phyloP scores from a whole-genome alignment of 2,888 invertebrate genomes.

The Papilio elwesi region DNA sequence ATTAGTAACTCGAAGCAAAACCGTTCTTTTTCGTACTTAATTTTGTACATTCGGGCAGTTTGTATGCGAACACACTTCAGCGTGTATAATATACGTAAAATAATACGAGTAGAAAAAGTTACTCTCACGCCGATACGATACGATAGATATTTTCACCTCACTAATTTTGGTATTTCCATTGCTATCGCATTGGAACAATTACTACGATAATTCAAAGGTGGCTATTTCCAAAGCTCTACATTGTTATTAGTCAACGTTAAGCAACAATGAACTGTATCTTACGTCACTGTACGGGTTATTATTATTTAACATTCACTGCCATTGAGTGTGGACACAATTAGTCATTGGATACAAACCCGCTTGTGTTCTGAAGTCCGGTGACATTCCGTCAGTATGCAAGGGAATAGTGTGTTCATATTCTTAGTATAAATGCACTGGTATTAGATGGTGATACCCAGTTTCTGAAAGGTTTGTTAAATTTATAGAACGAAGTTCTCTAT shows the following conservation, averaged over 20 bases:
- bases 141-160: background rate
- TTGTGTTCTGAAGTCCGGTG: conserved; percentile 19
- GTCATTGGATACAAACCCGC: conserved; percentile 20
- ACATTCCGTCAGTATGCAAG: conserved; percentile 22
- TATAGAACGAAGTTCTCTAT: too few species aligned
- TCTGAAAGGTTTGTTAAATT: too few species aligned
- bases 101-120: background rate
- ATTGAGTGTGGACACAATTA: conserved; percentile 29
- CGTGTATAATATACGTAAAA: too few species aligned
- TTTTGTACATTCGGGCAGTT: conserved; percentile 5
- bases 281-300: background rate
- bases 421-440: background rate
- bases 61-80: background rate
- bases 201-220: conserved; percentile 7
- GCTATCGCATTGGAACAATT: conserved; percentile 4
- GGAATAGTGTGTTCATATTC: background rate
- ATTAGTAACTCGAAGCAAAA: conserved; percentile 35
- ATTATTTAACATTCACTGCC: conserved; percentile 2
- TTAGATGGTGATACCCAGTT: too few species aligned
- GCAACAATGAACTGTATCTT: conserved; percentile 16
- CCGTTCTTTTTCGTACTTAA: conserved; percentile 22
- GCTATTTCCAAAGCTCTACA: conserved; percentile 5
- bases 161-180: background rate
- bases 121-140: background rate
- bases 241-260: background rate